Conservation (phyloP, 35 echinoderm and acorn worm genomes). For the Chiridota heheva region DNA sequence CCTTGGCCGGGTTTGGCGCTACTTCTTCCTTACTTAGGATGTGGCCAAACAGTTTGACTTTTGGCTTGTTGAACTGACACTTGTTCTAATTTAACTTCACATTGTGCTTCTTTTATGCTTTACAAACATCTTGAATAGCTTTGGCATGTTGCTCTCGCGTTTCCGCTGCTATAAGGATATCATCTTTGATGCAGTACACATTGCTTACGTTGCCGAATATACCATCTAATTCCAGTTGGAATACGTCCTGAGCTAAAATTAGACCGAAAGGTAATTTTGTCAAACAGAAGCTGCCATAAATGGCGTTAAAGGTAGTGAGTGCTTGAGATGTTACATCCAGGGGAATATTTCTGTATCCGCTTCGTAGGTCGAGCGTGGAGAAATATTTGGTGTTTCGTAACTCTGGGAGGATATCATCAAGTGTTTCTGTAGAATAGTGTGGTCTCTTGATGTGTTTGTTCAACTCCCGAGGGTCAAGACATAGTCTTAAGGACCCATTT, state of each 20-base stretch:
- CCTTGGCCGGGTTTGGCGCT: conserved; percentile 30
- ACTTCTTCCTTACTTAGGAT: conserved; percentile 34
- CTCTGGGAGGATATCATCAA: conserved; percentile 39
- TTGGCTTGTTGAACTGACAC: conserved; percentile 34
- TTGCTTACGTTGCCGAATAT: conserved; percentile 24
- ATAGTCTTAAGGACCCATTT: conserved; percentile 37
- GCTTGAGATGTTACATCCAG: conserved; percentile 8
- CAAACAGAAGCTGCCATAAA: conserved; percentile 40
- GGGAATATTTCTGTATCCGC: conserved; percentile 38
- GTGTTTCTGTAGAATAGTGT: conserved; percentile 45
- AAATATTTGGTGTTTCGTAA: conserved; percentile 17
- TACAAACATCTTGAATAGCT: conserved; percentile 19
- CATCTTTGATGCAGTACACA: conserved; percentile 53
- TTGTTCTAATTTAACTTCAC: conserved; percentile 41
- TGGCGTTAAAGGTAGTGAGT: conserved; percentile 37
- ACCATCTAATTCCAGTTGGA: conserved; percentile 32
- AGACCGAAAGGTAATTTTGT: conserved; percentile 41
- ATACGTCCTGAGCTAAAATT: conserved; percentile 42
- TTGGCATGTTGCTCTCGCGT: conserved; percentile 25
- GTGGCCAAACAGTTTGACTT: conserved; percentile 31
- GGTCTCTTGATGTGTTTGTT: conserved; percentile 41
- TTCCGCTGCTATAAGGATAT: conserved; percentile 55
- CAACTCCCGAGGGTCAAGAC: conserved; percentile 45
- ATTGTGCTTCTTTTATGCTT: conserved; percentile 14
- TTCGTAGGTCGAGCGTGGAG: conserved; percentile 19